These are phyloP conservation scores for Leptinotarsa haldemani DNA, from an alignment of 2,888 invertebrate species.

Conservation along the genomic window DNA sequence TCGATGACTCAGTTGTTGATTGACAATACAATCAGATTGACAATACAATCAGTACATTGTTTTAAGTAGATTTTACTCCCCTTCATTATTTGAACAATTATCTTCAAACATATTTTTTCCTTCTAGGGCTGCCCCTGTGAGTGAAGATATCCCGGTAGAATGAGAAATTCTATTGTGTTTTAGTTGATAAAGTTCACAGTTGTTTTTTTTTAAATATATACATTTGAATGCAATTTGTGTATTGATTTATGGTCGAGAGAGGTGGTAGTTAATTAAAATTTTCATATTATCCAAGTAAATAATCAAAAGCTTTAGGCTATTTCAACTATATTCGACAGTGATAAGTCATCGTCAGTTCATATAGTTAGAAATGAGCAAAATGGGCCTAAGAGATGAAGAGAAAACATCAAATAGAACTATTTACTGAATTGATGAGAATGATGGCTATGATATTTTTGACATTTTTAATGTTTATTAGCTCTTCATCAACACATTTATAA, in stretches of 20 bases:
- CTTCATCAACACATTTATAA: background rate
- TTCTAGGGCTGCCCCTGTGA: slow-evolving; percentile 10
- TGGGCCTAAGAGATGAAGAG: background rate
- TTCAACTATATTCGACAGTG: background rate
- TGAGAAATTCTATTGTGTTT: background rate
- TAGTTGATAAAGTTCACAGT: too few species aligned
- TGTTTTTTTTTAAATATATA: too few species aligned
- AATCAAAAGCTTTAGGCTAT: too few species aligned
- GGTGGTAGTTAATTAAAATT: too few species aligned
- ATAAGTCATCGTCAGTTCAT: background rate
- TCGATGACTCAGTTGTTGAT: slow-evolving; percentile 1
- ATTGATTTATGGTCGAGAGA: too few species aligned
- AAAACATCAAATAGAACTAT: background rate
- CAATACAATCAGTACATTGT: background rate
- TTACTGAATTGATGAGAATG: slow-evolving; percentile 6
- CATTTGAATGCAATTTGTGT: too few species aligned
- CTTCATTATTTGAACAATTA: background rate
- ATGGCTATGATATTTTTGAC: background rate
- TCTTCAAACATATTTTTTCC: slow-evolving; percentile 6
- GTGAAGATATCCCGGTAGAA: background rate
- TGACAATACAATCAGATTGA: slow-evolving; percentile 8
- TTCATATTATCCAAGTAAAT: too few species aligned
- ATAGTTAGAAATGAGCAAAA: slow-evolving; percentile 7
- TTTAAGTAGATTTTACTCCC: background rate
- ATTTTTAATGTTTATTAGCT: too few species aligned